Conservation (phyloP, 2,888 invertebrate genomes). For the Cephalotes varians region DNA sequence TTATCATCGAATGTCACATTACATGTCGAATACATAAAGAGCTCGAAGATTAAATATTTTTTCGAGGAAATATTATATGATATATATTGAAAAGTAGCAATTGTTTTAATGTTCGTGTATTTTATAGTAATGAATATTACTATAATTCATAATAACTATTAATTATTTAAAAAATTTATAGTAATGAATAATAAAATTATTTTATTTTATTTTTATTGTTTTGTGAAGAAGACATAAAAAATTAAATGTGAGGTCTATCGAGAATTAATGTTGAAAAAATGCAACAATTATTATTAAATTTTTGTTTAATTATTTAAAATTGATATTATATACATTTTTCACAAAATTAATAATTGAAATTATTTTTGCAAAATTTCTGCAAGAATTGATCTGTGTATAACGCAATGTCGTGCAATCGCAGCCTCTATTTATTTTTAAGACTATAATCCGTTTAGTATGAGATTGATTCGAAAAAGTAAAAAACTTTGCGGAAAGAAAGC, state of each 20-base stretch:
- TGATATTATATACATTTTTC: neutral
- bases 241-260: neutral
- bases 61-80: neutral
- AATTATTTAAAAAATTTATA: neutral
- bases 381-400: neutral
- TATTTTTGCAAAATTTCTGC: neutral
- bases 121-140: neutral
- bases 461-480: slow-evolving; percentile 48
- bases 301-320: neutral
- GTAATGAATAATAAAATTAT: neutral
- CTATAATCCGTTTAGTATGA: neutral
- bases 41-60: neutral
- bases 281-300: neutral
- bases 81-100: neutral
- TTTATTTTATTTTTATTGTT: neutral
- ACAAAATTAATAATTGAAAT: neutral
- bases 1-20: neutral
- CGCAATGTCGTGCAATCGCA: neutral
- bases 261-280: neutral
- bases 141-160: too few species aligned
- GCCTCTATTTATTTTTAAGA: neutral
- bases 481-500: slow-evolving; percentile 44
- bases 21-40: neutral
- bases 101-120: neutral
- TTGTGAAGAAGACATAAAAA: neutral